A percentile compares a stretch with the other conserved stretches of the same genome.
phyloP scores from a whole-genome alignment of 1,140 invertebrate species.

The Leptinotarsa lineolata region DNA sequence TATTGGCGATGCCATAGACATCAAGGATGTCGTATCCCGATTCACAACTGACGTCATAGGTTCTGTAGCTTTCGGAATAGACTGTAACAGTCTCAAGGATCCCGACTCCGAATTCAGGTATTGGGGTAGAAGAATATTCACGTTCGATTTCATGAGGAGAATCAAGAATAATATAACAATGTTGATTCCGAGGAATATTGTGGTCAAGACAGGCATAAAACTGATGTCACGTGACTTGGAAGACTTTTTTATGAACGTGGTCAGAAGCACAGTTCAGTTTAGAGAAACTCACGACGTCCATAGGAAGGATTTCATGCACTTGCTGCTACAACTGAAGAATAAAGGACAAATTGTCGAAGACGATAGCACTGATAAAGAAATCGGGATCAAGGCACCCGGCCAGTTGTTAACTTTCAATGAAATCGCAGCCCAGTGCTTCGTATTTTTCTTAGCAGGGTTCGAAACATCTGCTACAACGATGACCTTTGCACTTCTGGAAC shows the following conservation, averaged over 20 bases:
- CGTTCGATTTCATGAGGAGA: not conserved
- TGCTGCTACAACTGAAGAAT: conserved; percentile 61
- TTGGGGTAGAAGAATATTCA: conserved; percentile 38
- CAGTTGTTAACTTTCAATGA: conserved; percentile 47
- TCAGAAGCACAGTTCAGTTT: conserved; percentile 36
- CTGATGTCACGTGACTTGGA: conserved; percentile 15
- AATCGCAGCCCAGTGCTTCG: conserved; percentile 55
- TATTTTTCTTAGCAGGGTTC: conserved; percentile 62
- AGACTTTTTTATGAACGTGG: conserved; percentile 56
- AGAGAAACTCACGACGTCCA: conserved; percentile 58
- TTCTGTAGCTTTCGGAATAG: conserved; percentile 56
- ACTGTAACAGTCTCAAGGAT: conserved; percentile 47
- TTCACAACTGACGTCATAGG: conserved; percentile 38
- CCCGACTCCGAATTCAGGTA: conserved; percentile 57
- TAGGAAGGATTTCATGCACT: conserved; percentile 62
- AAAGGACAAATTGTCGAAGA: conserved; percentile 52
- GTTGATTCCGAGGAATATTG: not conserved
- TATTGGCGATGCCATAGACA: conserved; percentile 23
- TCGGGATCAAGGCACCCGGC: conserved; percentile 20
- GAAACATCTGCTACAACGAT: conserved; percentile 59
- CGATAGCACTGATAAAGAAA: conserved; percentile 35
- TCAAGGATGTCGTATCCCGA: conserved; percentile 24
- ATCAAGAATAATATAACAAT: conserved; percentile 19
- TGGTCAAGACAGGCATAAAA: conserved; percentile 2
- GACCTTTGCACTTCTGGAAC: conserved; percentile 57